phyloP scores from a whole-genome alignment of 2,113 vertebrate genomes.

The Carassius auratus region DNA sequence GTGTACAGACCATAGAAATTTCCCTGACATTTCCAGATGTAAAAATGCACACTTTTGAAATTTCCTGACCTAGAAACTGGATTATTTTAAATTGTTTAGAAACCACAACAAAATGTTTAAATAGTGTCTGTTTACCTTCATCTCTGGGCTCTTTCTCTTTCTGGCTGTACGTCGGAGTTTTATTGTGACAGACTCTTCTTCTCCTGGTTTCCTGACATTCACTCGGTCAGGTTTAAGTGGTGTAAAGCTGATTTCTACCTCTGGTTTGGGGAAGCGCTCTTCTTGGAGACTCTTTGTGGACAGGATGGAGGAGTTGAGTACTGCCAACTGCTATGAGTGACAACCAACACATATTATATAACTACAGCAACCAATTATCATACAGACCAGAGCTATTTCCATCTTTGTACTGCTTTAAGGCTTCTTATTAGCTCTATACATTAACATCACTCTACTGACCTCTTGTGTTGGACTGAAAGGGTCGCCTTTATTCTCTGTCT shows the following conservation, averaged over 20 bases:
- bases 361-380: background rate
- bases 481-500: conserved; percentile 65
- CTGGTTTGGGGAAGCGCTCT: conserved; percentile 81
- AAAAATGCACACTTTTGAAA: background rate
- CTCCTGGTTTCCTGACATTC: conserved; percentile 77
- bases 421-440: background rate
- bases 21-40: background rate
- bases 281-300: conserved; percentile 74
- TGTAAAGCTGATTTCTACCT: conserved; percentile 80
- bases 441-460: conserved; percentile 53
- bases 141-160: conserved; percentile 86
- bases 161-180: conserved; percentile 72
- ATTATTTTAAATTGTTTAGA: background rate
- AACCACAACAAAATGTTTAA: background rate
- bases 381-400: background rate
- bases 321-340: conserved; percentile 40
- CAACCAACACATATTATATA: conserved; percentile 18
- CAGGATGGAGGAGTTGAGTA: conserved; percentile 80
- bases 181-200: conserved; percentile 71
- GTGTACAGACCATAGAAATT: background rate
- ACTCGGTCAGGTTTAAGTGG: conserved; percentile 80
- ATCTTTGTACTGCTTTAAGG: background rate
- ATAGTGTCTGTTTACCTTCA: conserved; percentile 74
- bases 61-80: background rate
- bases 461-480: conserved; percentile 46